phyloP scores from a whole-genome alignment of 1,140 invertebrate species.

The Apis cerana region DNA sequence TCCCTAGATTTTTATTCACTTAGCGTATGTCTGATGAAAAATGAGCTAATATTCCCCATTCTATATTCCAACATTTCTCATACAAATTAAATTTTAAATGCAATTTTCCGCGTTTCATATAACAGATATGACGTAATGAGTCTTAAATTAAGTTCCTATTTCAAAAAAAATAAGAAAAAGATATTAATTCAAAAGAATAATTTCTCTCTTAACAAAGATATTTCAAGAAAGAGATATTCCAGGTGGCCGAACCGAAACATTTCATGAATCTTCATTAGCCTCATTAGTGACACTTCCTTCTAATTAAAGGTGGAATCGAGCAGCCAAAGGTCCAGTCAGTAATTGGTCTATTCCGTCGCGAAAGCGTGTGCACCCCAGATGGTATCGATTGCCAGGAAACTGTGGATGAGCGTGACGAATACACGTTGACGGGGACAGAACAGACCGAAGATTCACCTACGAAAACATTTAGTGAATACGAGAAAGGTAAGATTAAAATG shows the following conservation, averaged over 20 bases:
- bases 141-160: background rate
- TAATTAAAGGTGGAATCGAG: conserved; percentile 79
- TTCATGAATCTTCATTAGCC: background rate
- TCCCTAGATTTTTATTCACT: background rate
- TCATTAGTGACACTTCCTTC: background rate
- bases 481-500: background rate
- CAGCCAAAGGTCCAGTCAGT: conserved; percentile 80
- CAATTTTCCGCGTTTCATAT: background rate
- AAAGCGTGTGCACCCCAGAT: conserved; percentile 74
- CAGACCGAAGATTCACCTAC: conserved; percentile 68
- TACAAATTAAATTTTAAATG: background rate
- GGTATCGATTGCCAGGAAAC: conserved; percentile 70
- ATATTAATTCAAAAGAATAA: too few species aligned
- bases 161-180: background rate
- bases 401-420: conserved; percentile 74
- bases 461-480: conserved; percentile 69
- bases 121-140: background rate
- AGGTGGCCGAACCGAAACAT: conserved; percentile 9
- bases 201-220: background rate
- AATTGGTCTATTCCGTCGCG: conserved; percentile 80
- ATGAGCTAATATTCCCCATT: background rate
- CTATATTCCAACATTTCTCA: conserved; percentile 13
- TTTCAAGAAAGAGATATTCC: background rate
- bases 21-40: background rate
- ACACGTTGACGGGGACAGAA: conserved; percentile 68